Evolutionary conservation across 2,113 vertebrate species (phyloP).

Genomic region (Leucosticte australis): DNA sequence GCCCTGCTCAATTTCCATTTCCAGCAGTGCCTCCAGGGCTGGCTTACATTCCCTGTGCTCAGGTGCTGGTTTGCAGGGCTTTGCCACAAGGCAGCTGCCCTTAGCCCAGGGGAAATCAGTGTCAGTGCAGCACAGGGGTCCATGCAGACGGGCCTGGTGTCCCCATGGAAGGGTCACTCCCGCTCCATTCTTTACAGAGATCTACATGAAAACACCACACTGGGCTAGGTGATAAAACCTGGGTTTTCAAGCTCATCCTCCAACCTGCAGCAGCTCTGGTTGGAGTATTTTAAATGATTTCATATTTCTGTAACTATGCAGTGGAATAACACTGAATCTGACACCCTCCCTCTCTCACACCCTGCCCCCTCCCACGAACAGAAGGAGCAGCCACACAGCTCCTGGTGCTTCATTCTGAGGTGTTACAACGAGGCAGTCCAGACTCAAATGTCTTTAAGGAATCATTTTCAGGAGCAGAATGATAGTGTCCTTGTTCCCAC

Average conservation of each 20-base stretch:
- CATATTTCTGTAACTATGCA: neutral
- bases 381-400: neutral
- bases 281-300: neutral
- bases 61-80: neutral
- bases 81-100: neutral
- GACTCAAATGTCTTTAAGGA: neutral
- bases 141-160: neutral
- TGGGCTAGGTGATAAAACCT: neutral
- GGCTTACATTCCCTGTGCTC: neutral
- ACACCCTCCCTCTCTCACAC: neutral
- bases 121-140: neutral
- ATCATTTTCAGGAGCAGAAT: neutral
- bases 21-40: neutral
- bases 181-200: neutral
- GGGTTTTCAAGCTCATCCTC: neutral
- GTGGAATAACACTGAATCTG: neutral
- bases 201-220: neutral
- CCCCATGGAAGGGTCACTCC: neutral
- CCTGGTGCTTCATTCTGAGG: neutral
- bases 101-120: neutral
- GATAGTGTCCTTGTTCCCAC: neutral
- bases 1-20: neutral
- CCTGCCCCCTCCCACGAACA: neutral
- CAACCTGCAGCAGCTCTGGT: neutral
- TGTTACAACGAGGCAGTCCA: neutral